These are phyloP conservation scores for Thamnophis sirtalis DNA, from an alignment of 2,113 vertebrate species.

Conservation along the genomic window DNA sequence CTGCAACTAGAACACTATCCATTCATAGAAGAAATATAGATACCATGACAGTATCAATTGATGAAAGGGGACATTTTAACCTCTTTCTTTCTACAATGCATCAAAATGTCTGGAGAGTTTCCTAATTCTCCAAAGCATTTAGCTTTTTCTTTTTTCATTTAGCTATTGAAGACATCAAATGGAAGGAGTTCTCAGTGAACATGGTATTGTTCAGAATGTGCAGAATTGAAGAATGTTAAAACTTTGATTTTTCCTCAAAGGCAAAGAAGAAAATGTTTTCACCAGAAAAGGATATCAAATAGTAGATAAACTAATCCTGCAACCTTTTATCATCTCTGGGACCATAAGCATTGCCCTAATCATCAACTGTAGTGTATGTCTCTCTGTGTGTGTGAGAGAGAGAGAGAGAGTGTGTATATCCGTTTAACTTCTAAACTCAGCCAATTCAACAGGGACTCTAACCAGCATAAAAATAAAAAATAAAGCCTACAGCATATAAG, in stretches of 20 bases:
- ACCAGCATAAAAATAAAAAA: too few relatives aligned
- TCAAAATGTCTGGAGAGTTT: neutral
- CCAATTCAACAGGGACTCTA: too few relatives aligned
- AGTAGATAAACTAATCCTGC: neutral
- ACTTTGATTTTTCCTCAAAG: neutral
- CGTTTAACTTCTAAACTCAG: too few relatives aligned
- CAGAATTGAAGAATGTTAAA: neutral
- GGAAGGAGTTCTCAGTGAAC: neutral
- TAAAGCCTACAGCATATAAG: too few relatives aligned
- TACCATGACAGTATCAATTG: neutral
- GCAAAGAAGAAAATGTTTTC: neutral
- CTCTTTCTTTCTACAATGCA: neutral
- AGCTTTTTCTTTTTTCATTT: neutral
- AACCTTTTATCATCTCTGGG: neutral
- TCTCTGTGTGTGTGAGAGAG: too few relatives aligned
- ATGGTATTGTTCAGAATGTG: neutral
- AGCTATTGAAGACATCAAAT: neutral
- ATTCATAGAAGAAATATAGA: neutral
- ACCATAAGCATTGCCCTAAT: neutral
- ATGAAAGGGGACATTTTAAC: neutral
- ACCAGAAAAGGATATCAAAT: neutral
- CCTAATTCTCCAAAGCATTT: neutral
- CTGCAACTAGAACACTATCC: neutral
- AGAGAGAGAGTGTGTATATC: too few relatives aligned
- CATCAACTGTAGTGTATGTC: neutral